Percentiles rank a stretch among this genome's conserved stretches.
Conservation (phyloP, 2,113 vertebrate genomes). For the Labeo rohita region DNA sequence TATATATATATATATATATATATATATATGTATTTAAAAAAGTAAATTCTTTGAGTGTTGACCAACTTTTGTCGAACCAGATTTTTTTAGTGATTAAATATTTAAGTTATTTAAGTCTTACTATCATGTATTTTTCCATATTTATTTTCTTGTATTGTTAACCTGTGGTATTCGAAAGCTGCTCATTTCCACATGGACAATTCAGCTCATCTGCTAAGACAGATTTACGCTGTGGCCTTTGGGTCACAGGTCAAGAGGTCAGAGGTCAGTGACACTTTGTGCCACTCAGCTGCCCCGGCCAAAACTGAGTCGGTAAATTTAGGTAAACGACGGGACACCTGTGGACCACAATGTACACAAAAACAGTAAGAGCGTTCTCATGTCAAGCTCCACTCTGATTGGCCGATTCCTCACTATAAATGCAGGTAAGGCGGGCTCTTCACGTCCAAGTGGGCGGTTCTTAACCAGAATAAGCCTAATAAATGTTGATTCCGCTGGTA, state of each 20-base stretch:
- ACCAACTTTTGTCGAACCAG: not conserved
- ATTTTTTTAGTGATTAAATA: not conserved
- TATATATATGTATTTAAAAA: too few relatives aligned
- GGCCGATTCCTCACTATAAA: not conserved
- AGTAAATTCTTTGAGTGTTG: not conserved
- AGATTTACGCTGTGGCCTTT: conserved; percentile 37
- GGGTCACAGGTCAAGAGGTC: conserved; percentile 59
- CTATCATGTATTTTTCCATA: not conserved
- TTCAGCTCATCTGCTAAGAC: conserved; percentile 24
- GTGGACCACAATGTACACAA: not conserved
- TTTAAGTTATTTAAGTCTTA: not conserved
- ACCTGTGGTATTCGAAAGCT: not conserved
- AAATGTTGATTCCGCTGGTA: not conserved
- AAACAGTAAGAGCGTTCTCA: not conserved
- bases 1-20: too few relatives aligned
- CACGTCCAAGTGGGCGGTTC: not conserved
- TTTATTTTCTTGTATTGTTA: not conserved
- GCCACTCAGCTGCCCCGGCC: conserved; percentile 40
- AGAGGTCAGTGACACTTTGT: conserved; percentile 42
- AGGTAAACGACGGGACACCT: not conserved
- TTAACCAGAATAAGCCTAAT: too few relatives aligned
- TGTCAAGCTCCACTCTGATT: not conserved
- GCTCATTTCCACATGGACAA: not conserved
- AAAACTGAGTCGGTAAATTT: not conserved
- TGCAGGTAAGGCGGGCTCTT: not conserved